Evolutionary conservation across 2,888 invertebrate genomes (phyloP), one percentile per base, ranked within the genome.

Genomic region (Cryptocephalus primarius): DNA sequence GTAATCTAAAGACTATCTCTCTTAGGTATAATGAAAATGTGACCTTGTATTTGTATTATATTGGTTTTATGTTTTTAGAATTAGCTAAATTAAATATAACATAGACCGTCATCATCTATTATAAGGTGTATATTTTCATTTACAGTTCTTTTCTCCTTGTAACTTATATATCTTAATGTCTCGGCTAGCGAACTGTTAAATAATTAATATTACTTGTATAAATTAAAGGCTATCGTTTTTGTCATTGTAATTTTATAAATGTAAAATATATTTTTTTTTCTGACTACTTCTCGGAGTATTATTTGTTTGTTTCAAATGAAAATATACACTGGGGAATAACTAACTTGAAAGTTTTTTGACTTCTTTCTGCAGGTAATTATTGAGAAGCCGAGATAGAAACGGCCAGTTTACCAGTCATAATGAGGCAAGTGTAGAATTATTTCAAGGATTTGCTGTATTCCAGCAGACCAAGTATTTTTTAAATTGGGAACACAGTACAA

Each of bases 1-100:
- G 43, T 10, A 45, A 50, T 63, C 63, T 62, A 65, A 67, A 66
- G 65, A 67, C 68, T 67, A 66, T 66, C 61, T 36, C 36, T 36
- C 36, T 11, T 36, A 36, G 36, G 56, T 52, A 54, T 64, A 66
- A 65, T 67, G 66, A 64, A 62, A 63, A 62, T 61, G 67, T 67
- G 68, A 69, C 64, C 66, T 65, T 67, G 64, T 66, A 67, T 64
- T 65, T 68, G 66, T 69, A 69, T 68, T 68, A 68, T 67, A 68
- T 66, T 65, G 69, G 68, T 69, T 70, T 70, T 69, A 69, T 69
- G 67, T 69, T 69, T 66, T 42, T 69, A 69, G 67, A 60, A 60
- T 62, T 68, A 68, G 67, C 65, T 60, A 63, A 63, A 65, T 65
- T 66, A 66, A 43, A 68, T 67, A 64, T 63, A 63, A 62, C 60